Evolutionary conservation across 2,888 invertebrate species (phyloP), one percentile per base, ranked within the genome.

Genomic region (Philereme transversata): DNA sequence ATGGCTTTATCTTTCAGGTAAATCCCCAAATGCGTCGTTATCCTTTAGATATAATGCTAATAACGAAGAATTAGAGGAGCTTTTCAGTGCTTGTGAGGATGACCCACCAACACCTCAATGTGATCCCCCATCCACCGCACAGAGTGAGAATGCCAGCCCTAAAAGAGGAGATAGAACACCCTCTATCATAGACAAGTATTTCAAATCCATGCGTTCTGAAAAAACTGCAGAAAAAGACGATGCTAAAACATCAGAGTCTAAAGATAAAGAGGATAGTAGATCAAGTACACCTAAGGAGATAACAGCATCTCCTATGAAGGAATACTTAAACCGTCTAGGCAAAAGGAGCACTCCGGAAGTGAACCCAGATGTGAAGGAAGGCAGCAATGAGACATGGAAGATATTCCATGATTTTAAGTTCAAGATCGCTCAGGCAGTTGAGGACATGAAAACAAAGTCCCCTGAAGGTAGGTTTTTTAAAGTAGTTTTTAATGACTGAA

Each of bases 1-100:
- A 45, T 6, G n/a, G 4, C 4, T 6, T 8, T 6, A 55, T 48
- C 8, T 62, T 87, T 66, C 74, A 92, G 90, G 88, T 56, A 92
- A 92, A 79, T 81, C 91, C 55, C 87, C 90, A 60, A 90, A 84
- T 66, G 81, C 94, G 48, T 87, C 93, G 38, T 83, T 94, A 58
- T 93, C 95, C 5, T 95, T 96, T 73, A 94, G 95, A 75, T 96
- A 96, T 75, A 95, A 95, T 88, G 95, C 96, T n/a, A 95, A 95
- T 72, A 95, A 95, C 76, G 96, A 96, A 74, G 95, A 95, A 81
- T 80, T 96, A 56, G 96, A 96, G 73, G 95, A 96, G 75, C 77
- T 96, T 8, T 95, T 93, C 73, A 93, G 93, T 55, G 93, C 93
- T 50, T 95, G 95, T 76, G 94, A 94, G 44, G 94, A 94, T 77